These are phyloP conservation scores for Forpus xanthops DNA, from an alignment of 2,797 vertebrate species.

Conservation along the genomic window DNA sequence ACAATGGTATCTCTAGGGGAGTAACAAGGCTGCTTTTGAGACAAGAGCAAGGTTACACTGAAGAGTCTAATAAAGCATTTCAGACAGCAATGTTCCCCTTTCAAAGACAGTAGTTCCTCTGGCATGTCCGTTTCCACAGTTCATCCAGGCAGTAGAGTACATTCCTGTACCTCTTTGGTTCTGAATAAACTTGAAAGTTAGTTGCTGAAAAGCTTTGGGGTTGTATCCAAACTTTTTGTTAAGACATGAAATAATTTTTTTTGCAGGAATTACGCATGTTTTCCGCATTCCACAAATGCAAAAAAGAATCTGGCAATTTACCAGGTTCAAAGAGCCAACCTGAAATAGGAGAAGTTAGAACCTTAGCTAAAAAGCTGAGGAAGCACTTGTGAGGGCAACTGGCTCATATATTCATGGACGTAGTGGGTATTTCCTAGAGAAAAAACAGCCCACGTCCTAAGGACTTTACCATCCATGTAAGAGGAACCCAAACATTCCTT, in stretches of 20 bases:
- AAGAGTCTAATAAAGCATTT: background rate
- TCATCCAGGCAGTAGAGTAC: slow-evolving; percentile 11
- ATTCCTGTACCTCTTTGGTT: background rate
- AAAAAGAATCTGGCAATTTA: background rate
- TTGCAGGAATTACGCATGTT: background rate
- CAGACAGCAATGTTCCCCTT: background rate
- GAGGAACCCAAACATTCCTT: background rate
- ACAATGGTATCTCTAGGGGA: background rate
- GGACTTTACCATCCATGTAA: background rate
- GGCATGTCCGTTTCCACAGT: background rate
- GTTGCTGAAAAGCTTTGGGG: background rate
- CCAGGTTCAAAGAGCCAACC: background rate
- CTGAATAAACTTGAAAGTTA: background rate
- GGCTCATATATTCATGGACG: background rate
- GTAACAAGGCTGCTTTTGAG: background rate
- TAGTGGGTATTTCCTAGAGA: background rate
- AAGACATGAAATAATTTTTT: background rate
- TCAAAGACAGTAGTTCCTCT: background rate
- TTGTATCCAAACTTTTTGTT: background rate
- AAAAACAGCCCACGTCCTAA: background rate
- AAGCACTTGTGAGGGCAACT: background rate
- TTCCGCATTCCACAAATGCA: background rate
- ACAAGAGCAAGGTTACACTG: background rate
- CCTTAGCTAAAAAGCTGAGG: background rate
- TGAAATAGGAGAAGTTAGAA: background rate